Conservation (phyloP, 2,113 vertebrate genomes). For the Todiramphus chloris region DNA sequence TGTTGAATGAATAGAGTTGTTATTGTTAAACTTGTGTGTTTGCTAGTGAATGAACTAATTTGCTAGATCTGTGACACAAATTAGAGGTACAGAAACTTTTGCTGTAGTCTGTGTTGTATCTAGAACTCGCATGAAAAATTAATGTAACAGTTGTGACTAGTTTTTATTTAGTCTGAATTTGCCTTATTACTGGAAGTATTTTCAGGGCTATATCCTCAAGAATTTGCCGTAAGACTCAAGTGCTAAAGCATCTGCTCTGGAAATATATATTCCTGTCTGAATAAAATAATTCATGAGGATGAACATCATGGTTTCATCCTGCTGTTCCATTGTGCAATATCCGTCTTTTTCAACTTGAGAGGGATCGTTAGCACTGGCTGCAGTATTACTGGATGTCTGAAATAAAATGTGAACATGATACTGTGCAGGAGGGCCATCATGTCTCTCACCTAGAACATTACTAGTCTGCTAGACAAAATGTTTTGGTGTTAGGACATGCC, state of each 20-base stretch:
- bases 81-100: not conserved
- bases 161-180: not conserved
- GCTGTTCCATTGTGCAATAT: not conserved
- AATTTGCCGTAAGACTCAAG: not conserved
- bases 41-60: not conserved
- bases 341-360: accelerated
- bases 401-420: accelerated
- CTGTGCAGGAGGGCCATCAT: accelerated
- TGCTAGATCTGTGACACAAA: not conserved
- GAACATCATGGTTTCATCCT: not conserved
- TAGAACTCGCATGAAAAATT: not conserved
- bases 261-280: not conserved
- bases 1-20: not conserved
- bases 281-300: not conserved
- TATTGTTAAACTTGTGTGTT: not conserved
- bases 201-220: not conserved
- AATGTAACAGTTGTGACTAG: not conserved
- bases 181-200: not conserved
- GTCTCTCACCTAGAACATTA: not conserved
- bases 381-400: not conserved
- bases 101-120: not conserved
- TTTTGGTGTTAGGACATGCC: not conserved
- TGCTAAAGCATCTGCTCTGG: not conserved
- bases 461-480: not conserved
- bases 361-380: not conserved